phyloP scores from a whole-genome alignment of 2,888 invertebrate genomes.

The Dolichopus griseipennis region DNA sequence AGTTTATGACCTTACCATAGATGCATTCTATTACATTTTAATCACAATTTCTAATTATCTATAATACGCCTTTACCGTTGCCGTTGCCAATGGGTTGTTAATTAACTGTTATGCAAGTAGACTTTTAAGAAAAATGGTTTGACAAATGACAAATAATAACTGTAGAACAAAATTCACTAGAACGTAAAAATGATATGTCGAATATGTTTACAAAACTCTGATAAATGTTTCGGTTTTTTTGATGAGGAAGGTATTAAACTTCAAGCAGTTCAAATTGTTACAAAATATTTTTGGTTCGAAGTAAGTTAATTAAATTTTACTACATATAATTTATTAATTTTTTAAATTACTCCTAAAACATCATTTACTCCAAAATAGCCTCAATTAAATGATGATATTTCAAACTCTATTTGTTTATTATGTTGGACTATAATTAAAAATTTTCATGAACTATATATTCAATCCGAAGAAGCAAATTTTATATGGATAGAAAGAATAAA shows the following conservation, averaged over 20 bases:
- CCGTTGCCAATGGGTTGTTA: too few species aligned
- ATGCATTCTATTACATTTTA: too few species aligned
- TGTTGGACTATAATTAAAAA: not conserved
- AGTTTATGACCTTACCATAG: too few species aligned
- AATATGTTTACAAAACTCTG: not conserved
- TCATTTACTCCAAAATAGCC: not conserved
- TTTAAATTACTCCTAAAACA: too few species aligned
- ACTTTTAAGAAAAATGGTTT: too few species aligned
- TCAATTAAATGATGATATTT: not conserved
- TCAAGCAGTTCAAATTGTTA: slow-evolving; percentile 27
- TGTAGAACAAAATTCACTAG: too few species aligned
- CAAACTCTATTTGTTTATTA: not conserved
- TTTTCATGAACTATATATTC: not conserved
- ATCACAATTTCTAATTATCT: too few species aligned
- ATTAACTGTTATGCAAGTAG: too few species aligned
- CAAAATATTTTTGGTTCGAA: slow-evolving; percentile 41
- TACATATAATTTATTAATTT: too few species aligned
- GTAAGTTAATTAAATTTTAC: slow-evolving; percentile 22
- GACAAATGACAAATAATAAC: too few species aligned
- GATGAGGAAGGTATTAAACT: not conserved
- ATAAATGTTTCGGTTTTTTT: not conserved
- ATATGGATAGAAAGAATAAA: not conserved
- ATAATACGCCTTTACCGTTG: too few species aligned
- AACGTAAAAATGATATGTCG: slow-evolving; percentile 2
- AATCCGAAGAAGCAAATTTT: not conserved